Evolutionary conservation across 2,113 vertebrate genomes (phyloP), one percentile per base, ranked within the genome.

Genomic region (Hippocampus abdominalis): DNA sequence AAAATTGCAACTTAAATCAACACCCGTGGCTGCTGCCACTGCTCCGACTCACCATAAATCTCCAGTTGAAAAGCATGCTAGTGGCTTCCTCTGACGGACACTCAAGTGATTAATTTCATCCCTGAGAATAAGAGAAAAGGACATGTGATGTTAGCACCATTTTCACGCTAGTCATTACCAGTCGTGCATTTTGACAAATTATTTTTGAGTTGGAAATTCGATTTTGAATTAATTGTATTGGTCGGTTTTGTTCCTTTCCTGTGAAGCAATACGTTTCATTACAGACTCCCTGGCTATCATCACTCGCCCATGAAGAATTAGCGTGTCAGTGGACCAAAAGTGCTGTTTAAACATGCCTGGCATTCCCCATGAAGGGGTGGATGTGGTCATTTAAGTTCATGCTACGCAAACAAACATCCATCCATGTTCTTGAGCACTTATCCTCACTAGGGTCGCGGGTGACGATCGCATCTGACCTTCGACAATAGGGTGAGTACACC

Each of bases 11-110:
- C 39, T 29, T 2, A 3, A 27, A 21, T 2, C 29, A 81, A 7
- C 21, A 29, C 56, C 0, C 12, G 12, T 59, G 10, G 25, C 4
- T 57, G 3, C 15, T 18, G 13, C 27, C 13, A 23, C n/a, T n/a
- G 23, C 86, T 90, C 68, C 18, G 39, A 82, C 87, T 90, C 68
- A 92, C 91, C 87, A 90, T 90, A 91, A 84, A 90, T 78, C 82
- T 88, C 63, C 83, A 70, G 72, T 76, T 70, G 74, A 74, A 81
- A 67, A 75, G 71, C 86, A 89, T 90, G 78, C 88, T 88, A 90
- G 73, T 80, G 59, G 87, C 61, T 78, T 84, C 71, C 73, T 73
- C 77, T 66, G 70, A 69, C 64, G 42, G 69, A 73, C 44, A 49
- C 51, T 66, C 42, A 67, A 73, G 27, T 62, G 32, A 70, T 73